Base-by-base conservation (phyloP, 2,888 invertebrate species). In the Drosophila pullipes region DNA sequence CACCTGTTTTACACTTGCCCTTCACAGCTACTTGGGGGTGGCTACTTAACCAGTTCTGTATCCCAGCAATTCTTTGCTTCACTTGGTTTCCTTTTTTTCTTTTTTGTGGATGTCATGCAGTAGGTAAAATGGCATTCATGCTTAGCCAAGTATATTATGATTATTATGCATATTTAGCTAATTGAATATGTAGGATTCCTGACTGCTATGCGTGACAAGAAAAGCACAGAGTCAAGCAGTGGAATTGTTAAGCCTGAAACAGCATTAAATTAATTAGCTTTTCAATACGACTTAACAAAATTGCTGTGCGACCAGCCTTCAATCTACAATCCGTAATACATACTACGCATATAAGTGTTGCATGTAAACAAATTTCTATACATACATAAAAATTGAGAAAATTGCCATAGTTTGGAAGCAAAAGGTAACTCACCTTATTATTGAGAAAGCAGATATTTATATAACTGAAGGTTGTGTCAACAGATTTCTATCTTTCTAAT, bases 81-180 rank as follows among this genome's bases (percentile, higher is more conserved):
- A n/a, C 10, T 52, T 37, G 37, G 37, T 30, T 18, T 30, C 30
- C 30, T 7, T 7, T n/a, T 16, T 4, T 33, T 30, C 7, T 4
- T 50, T 73, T 49, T 52, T 6, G 18, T n/a, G 25, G 50, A 22
- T 64, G 55, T 75, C 62, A 61, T 70, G 30, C 64, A 39, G 54
- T 37, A 33, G 52, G 62, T n/a, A 63, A 55, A 74, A 63, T 57
- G 64, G 25, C 65, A 75, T 78, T 81, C 66, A 79, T 82, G 82
- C 76, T 76, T 67, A 65, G 66, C 63, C 70, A 64, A 66, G 66
- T 70, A 71, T 67, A 70, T 70, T 69, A 68, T 70, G 58, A 84
- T 84, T 79, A 81, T 79, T 81, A 77, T 89, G 85, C 84, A 85
- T 86, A 83, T 85, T 85, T 65, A 64, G 82, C 89, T 86, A 85